A percentile compares a stretch with the other conserved stretches of the same genome.
phyloP scores from a whole-genome alignment of 2,797 vertebrate species.

The Hirundo rustica region DNA sequence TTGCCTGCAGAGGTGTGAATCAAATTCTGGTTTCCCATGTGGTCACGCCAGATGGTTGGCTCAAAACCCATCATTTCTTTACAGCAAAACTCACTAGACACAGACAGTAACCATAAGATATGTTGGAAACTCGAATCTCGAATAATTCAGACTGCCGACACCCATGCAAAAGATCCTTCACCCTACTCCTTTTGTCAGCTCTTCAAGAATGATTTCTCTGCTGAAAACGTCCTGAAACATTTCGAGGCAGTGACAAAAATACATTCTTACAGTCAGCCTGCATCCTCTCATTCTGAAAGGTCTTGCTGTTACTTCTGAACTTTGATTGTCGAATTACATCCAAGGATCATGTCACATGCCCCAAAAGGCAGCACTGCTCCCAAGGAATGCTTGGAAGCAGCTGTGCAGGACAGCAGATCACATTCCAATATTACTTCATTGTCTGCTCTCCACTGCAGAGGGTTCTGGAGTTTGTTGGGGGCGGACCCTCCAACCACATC shows the following conservation, averaged over 20 bases:
- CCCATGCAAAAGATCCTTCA: constrained; percentile 33
- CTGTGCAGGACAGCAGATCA: not conserved
- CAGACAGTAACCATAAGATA: constrained; percentile 66
- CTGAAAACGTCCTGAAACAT: constrained; percentile 6
- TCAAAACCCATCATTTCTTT: constrained; percentile 55
- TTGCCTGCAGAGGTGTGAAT: constrained; percentile 65
- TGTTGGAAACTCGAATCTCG: constrained; percentile 19
- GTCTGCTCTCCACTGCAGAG: not conserved
- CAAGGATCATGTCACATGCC: not conserved
- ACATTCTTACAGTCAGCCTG: not conserved
- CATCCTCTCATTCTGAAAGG: not conserved
- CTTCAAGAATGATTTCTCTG: constrained; percentile 13
- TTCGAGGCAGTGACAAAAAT: constrained; percentile 4
- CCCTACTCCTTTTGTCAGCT: constrained; percentile 33
- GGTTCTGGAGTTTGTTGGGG: not conserved
- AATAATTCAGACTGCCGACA: constrained; percentile 50
- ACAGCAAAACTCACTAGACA: constrained; percentile 58
- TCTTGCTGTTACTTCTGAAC: not conserved
- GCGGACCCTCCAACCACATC: not conserved
- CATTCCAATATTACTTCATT: not conserved
- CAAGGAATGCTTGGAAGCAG: not conserved
- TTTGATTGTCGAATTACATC: not conserved
- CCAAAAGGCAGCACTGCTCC: not conserved
- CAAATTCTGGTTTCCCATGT: constrained; percentile 68
- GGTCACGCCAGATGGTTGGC: constrained; percentile 62